Conservation (phyloP, 1,140 invertebrate species). For the Andrena cerasifolii region DNA sequence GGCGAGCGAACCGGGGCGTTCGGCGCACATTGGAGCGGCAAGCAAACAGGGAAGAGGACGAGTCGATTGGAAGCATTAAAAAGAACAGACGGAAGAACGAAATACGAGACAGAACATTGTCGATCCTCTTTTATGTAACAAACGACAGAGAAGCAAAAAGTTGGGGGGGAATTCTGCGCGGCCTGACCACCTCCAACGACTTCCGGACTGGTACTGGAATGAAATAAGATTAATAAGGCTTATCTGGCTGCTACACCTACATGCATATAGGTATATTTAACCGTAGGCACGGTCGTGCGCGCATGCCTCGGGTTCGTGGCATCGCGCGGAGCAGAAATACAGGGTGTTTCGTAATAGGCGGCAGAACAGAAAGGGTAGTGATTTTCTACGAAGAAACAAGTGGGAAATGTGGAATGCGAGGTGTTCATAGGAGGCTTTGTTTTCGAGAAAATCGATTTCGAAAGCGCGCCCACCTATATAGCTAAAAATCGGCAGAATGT, state of each 20-base stretch:
- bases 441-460: too few species aligned
- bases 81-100: neutral
- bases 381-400: too few species aligned
- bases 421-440: too few species aligned
- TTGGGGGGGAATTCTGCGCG: slow-evolving; percentile 13
- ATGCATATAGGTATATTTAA: slow-evolving; percentile 47
- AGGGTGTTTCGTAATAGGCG: too few species aligned
- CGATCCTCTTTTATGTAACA: slow-evolving; percentile 9
- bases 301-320: slow-evolving; percentile 29
- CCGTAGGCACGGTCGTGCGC: slow-evolving; percentile 7
- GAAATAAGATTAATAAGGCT: slow-evolving; percentile 60
- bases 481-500: too few species aligned
- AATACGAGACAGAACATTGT: neutral
- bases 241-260: slow-evolving; percentile 38
- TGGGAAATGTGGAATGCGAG: too few species aligned
- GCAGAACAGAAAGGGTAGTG: too few species aligned
- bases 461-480: too few species aligned
- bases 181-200: slow-evolving; percentile 42
- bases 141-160: slow-evolving; percentile 15
- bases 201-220: slow-evolving; percentile 50
- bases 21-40: neutral
- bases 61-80: neutral
- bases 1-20: neutral
- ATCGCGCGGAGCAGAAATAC: slow-evolving; percentile 36
- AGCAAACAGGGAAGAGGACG: neutral